Conservation (phyloP, 2,888 invertebrate species). For the Bembecia ichneumoniformis region DNA sequence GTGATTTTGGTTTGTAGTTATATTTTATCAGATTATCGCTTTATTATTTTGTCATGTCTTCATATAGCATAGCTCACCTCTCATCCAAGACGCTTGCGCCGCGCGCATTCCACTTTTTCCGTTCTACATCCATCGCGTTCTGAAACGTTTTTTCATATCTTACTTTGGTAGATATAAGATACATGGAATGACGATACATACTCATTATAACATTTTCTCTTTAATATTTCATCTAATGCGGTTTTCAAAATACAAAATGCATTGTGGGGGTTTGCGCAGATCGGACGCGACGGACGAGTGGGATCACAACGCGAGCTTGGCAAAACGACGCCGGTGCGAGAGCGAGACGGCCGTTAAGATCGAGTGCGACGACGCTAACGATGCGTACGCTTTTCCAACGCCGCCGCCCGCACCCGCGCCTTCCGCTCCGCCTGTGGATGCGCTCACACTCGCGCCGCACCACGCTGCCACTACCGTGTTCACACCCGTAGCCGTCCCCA, state of each 20-base stretch:
- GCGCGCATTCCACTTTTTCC: no score
- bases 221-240: no score
- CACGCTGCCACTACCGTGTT: constrained; percentile 5
- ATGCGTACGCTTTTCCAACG: constrained; percentile 77
- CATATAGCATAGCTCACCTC: no score
- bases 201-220: no score
- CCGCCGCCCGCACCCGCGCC: constrained; percentile 47
- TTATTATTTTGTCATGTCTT: no score
- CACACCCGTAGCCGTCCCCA: neutral
- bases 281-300: constrained; percentile 62
- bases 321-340: constrained; percentile 70
- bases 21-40: no score
- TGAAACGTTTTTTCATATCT: no score
- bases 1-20: no score
- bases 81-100: no score
- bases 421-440: constrained; percentile 25
- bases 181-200: no score
- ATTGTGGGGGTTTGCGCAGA: constrained; percentile 45
- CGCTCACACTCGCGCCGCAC: constrained; percentile 21
- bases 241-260: constrained; percentile 1
- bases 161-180: no score
- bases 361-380: constrained; percentile 80
- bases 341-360: constrained; percentile 78
- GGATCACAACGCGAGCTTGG: constrained; percentile 48
- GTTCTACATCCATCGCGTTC: no score